phyloP scores from a whole-genome alignment of 2,797 vertebrate species.

The Smutsia temminckii region DNA sequence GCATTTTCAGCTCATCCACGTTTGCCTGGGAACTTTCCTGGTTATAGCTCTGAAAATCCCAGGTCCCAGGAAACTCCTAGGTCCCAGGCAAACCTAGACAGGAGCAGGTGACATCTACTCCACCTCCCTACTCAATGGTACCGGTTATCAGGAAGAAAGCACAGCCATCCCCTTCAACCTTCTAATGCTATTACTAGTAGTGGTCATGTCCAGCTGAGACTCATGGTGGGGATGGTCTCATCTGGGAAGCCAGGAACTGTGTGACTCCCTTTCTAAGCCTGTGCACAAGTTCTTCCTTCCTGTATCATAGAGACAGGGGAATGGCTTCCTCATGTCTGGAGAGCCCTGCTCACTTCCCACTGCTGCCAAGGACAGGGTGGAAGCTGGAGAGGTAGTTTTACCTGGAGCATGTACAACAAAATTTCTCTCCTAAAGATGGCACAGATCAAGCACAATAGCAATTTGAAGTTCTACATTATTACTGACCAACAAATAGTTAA shows the following conservation, averaged over 20 bases:
- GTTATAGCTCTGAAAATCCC: not conserved
- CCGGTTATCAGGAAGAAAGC: not conserved
- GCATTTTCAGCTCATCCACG: not conserved
- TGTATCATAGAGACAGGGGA: not conserved
- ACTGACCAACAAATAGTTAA: not conserved
- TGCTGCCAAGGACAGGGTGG: not conserved
- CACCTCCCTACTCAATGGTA: fast-evolving
- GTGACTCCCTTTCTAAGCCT: not conserved
- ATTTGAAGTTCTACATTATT: not conserved
- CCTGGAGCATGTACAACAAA: fast-evolving
- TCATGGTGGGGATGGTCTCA: too few relatives aligned
- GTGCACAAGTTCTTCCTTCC: not conserved
- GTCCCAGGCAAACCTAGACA: not conserved
- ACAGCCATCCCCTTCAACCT: not conserved
- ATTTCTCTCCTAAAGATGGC: not conserved
- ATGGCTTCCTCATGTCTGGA: not conserved
- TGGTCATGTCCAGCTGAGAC: not conserved
- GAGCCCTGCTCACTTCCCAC: too few relatives aligned
- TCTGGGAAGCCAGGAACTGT: not conserved
- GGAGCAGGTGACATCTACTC: too few relatives aligned
- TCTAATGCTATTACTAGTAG: not conserved
- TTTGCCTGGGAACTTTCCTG: not conserved
- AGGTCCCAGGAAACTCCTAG: not conserved
- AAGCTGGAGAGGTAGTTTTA: not conserved
- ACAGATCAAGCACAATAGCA: not conserved